Percentiles rank a stretch among this genome's conserved stretches.
phyloP scores from a whole-genome alignment of 2,113 vertebrate genomes.

The Anseranas semipalmata region DNA sequence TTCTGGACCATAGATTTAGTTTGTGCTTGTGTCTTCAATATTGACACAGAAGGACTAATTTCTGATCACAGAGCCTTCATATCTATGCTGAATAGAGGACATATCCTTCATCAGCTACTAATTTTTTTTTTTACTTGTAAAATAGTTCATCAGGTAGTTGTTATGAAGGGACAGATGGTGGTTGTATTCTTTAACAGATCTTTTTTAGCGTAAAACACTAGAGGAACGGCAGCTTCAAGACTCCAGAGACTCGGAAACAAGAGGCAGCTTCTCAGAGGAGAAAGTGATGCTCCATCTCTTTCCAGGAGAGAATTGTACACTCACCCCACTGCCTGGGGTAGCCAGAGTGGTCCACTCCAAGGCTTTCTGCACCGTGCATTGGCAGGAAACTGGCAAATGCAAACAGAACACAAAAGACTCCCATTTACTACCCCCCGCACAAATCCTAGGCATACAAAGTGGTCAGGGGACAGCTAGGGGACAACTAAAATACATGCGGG shows the following conservation, averaged over 20 bases:
- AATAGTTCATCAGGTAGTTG: not conserved
- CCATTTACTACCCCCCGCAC: slow-evolving; percentile 84
- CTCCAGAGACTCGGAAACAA: slow-evolving; percentile 42
- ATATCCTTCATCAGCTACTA: not conserved
- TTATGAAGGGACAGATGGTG: not conserved
- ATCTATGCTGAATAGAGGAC: not conserved
- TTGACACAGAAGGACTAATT: not conserved
- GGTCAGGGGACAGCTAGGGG: slow-evolving; percentile 80
- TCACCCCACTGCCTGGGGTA: slow-evolving; percentile 90
- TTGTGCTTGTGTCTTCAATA: not conserved
- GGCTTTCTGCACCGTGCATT: slow-evolving; percentile 96
- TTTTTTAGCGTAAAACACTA: slow-evolving; percentile 86
- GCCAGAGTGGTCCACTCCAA: slow-evolving; percentile 97
- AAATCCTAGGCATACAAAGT: slow-evolving; percentile 93
- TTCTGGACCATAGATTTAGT: not conserved
- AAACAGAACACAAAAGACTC: slow-evolving; percentile 86
- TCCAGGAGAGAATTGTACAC: slow-evolving; percentile 88
- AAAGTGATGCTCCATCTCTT: slow-evolving; percentile 89
- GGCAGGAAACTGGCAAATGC: slow-evolving; percentile 92
- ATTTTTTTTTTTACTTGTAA: not conserved
- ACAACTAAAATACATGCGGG: slow-evolving; percentile 73
- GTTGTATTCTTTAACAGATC: slow-evolving; percentile 76
- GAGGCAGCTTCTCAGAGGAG: slow-evolving; percentile 66
- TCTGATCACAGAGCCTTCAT: not conserved
- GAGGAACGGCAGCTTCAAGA: slow-evolving; percentile 80